Evolutionary conservation across 2,888 invertebrate genomes (phyloP), one percentile per base, ranked within the genome.

Genomic region (Dichetophora obliterata): DNA sequence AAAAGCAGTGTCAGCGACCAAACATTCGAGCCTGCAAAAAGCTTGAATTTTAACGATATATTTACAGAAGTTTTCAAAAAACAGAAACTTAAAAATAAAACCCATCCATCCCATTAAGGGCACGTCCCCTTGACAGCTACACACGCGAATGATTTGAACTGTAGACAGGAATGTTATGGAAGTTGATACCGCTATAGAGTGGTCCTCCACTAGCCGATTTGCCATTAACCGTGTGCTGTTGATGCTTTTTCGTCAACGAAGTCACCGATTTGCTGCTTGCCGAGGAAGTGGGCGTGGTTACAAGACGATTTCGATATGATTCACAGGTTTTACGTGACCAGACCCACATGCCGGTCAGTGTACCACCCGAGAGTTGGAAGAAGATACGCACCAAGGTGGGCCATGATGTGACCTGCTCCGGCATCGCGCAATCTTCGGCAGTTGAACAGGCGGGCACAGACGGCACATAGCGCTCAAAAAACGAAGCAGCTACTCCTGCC

Each of bases 301-400:
- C 86, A 48, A 88, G 79, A 0, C 89, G 86, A 76, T 84, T 88
- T 66, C 88, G 86, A 77, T 89, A 89, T 16, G 89, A 88, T 31
- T 89, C 88, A 76, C 89, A 89, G 2, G 89, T 89, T 68, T 89
- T 89, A 34, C 89, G 86, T 2, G 89, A 89, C 89, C 89, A 89
- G 19, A 89, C 89, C 89, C 89, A 89, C 86, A 89, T 86, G 63
- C 89, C 89, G 16, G 89, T 89, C 0, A 89, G 76, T 0, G 89
- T 87, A 59, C 89, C 89, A 37, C 89, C 88, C 37, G 86, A 83
- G 54, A 89, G 82, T 72, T 89, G 87, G 52, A 88, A 86, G 78
- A 88, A 87, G 72, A 89, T 82, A 57, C 87, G 81, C 72, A 88
- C 75, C 69, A 89, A 78, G 2, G 87, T 85, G 2, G 87, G 85